Conservation (phyloP, 2,797 vertebrate species). For the Urosaurus nigricauda region DNA sequence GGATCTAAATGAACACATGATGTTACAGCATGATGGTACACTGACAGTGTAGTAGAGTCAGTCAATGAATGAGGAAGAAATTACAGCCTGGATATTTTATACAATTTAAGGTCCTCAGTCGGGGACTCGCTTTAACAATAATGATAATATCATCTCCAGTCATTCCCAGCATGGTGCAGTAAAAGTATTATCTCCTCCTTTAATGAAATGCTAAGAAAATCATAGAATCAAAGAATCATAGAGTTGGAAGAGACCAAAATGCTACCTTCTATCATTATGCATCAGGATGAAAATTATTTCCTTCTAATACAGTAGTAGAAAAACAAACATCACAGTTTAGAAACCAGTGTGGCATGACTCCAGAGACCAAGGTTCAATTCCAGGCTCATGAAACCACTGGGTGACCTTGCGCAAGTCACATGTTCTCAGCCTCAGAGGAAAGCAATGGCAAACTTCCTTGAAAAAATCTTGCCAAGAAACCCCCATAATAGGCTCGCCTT, state of each 20-base stretch:
- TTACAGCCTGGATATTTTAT: not conserved
- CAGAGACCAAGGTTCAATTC: no score
- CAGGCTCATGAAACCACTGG: no score
- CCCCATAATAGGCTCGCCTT: no score
- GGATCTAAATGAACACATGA: not conserved
- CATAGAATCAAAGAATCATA: no score
- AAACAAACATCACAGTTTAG: not conserved
- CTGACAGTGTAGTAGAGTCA: not conserved
- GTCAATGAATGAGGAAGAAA: not conserved
- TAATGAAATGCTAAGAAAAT: not conserved
- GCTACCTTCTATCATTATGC: not conserved
- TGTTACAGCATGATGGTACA: not conserved
- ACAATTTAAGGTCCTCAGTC: not conserved
- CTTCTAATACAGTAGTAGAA: not conserved
- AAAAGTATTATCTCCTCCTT: not conserved
- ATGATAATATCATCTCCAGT: not conserved
- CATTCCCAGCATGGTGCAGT: not conserved
- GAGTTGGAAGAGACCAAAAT: no score
- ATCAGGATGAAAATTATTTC: not conserved
- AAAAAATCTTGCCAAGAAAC: no score
- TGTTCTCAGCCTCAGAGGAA: no score
- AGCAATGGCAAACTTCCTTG: no score
- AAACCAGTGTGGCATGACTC: no score
- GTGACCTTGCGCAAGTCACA: no score
- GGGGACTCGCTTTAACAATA: not conserved